Evolutionary conservation across 2,888 invertebrate species (phyloP).

Genomic region (Drosophila sordidula): DNA sequence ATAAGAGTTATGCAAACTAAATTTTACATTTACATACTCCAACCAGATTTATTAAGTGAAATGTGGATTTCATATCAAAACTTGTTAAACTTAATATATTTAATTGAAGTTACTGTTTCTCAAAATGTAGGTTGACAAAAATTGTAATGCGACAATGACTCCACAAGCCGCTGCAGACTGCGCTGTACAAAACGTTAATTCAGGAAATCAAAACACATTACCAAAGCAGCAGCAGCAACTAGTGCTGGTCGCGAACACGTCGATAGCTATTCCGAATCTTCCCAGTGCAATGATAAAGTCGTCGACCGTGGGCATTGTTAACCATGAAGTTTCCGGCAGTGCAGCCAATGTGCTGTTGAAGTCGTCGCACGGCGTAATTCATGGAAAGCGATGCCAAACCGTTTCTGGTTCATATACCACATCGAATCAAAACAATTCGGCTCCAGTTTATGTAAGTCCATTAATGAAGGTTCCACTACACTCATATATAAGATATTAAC

Average conservation of each 20-base stretch:
- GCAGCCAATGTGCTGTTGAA: slow-evolving; percentile 19
- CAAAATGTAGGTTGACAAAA: slow-evolving; percentile 86
- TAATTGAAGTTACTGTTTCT: too few species aligned
- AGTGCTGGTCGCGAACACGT: slow-evolving; percentile 48
- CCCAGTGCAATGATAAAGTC: slow-evolving; percentile 66
- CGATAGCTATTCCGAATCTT: slow-evolving; percentile 49
- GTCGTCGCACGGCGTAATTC: slow-evolving; percentile 41
- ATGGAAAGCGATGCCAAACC: slow-evolving; percentile 43
- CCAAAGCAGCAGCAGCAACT: slow-evolving; percentile 61
- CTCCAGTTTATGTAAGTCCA: slow-evolving; percentile 75
- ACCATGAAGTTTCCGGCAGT: slow-evolving; percentile 27
- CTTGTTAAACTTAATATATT: too few species aligned
- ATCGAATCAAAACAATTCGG: slow-evolving; percentile 75
- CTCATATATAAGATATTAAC: background rate
- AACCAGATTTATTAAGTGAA: too few species aligned
- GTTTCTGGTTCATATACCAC: slow-evolving; percentile 35
- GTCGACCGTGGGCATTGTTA: slow-evolving; percentile 51
- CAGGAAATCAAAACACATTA: slow-evolving; percentile 77
- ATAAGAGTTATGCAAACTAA: too few species aligned
- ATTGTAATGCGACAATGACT: slow-evolving; percentile 88
- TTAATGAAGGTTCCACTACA: too few species aligned
- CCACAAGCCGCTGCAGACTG: slow-evolving; percentile 55
- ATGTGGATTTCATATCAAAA: too few species aligned
- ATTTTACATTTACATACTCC: too few species aligned
- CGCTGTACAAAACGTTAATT: slow-evolving; percentile 67